Conservation (phyloP, 2,113 vertebrate species). For the Drymodes brunneopygia region DNA sequence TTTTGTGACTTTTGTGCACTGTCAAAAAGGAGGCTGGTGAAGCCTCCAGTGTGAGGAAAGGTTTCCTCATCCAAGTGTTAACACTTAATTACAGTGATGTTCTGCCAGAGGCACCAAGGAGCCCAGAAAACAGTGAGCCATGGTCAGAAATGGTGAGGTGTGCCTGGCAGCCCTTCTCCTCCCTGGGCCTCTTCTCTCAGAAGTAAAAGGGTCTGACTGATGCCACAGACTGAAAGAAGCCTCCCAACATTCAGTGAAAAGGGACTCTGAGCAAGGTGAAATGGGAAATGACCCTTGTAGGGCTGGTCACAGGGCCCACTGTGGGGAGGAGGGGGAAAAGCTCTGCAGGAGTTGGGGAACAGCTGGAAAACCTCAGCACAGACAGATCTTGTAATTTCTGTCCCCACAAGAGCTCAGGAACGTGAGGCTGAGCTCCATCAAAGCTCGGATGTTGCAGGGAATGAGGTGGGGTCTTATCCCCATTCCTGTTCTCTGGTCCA, state of each 20-base stretch:
- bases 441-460: not conserved
- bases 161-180: not conserved
- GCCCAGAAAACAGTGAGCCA: not conserved
- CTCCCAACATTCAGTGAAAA: not conserved
- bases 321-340: rapidly evolving
- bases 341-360: not conserved
- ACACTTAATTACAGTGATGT: not conserved
- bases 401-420: not conserved
- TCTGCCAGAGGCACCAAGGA: not conserved
- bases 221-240: not conserved
- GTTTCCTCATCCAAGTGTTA: not conserved
- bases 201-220: not conserved
- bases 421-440: not conserved
- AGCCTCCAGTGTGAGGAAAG: not conserved
- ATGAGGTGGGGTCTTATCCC: not conserved
- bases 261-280: not conserved
- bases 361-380: not conserved
- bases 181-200: not conserved
- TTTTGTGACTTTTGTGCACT: not conserved
- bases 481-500: not conserved
- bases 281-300: not conserved
- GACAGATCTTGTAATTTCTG: not conserved
- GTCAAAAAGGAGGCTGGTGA: not conserved
- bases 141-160: not conserved
- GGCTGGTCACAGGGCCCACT: not conserved